Base-by-base conservation (phyloP, 2,113 vertebrate species). In the Xyliphius kryptos region DNA sequence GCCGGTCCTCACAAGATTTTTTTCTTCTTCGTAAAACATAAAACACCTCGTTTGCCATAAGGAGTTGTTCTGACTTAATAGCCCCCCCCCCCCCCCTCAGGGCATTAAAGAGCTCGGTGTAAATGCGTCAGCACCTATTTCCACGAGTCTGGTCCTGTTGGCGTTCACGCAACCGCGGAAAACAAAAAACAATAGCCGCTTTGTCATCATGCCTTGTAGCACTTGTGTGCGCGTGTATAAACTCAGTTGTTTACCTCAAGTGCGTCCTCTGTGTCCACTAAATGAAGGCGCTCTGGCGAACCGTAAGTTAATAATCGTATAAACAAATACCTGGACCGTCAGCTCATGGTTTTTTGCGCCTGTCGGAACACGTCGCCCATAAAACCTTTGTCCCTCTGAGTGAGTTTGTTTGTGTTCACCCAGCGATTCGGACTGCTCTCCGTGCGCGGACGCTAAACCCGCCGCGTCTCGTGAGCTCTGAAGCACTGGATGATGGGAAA, bases 131-230 rank as follows among this genome's bases (percentile, higher is more conserved):
- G 52, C 5, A 8, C 21, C 48, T 48, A 37, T 46, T 49, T 46
- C 63, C 55, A 43, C 3, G 36, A 43, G 36, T 32, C 15, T 1
- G 5, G 11, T 15, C 17, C 5, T n/a, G 11, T 3, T 48, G 19
- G 16, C 37, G 51, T 19, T n/a, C n/a, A n/a, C n/a, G n/a, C n/a
- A n/a, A n/a, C n/a, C n/a, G n/a, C n/a, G n/a, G n/a, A n/a, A n/a
- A n/a, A n/a, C n/a, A 46, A 21, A 51, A 56, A 58, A 63, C 60
- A 69, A 52, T 52, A 37, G 47, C 15, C 40, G 26, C 32, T 56
- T 63, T 57, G 37, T 63, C 32, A 20, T 15, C 48, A 12, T 52
- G 13, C 15, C 15, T 19, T 3, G 26, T 14, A n/a, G 9, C 3
- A 7, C n/a, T 54, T 21, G 48, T 19, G 6, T 50, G 1, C 20